Evolutionary conservation across 2,797 vertebrate genomes (phyloP), one percentile per base, ranked within the genome.

Genomic region (Otus scops): DNA sequence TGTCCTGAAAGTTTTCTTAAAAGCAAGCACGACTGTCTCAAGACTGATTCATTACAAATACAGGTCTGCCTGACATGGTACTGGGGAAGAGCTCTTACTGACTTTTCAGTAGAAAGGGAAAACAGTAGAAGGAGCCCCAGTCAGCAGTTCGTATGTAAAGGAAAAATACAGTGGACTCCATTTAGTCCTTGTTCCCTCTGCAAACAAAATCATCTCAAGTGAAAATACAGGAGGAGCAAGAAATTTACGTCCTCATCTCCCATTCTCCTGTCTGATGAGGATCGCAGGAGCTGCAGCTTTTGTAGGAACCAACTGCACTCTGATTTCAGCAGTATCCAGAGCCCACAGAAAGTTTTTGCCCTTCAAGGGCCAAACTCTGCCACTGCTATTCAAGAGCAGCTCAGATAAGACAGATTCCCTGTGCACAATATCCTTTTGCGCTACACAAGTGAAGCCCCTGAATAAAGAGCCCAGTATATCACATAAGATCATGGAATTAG

Each of bases 1-100:
- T 18, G 39, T 71, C 61, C 70, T 74, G 53, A 30, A 91, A 74
- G 56, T 78, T 77, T 85, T 79, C 64, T 64, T 88, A 83, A 89
- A 85, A 54, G 57, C 32, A 92, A 61, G 48, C 41, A 71, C 0
- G 0, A 83, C 48, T 50, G 48, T 67, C 32, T 88, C 28, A 48
- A 79, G 70, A 69, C 18, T 53, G 43, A 79, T 47, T 59, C n/a
- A 82, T 23, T 82, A 68, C 23, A 79, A 76, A 51, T 1, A 93
- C 27, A 94, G 54, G n/a, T 71, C 65, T 89, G 67, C 18, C 80
- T 6, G 4, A 38, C 63, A 26, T 2, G 14, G 28, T 59, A 74
- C 7, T 1, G 2, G n/a, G 18, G 23, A 93, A 92, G 47, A 77
- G 59, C n/a, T 81, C 39, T 60, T 80, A 53, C 23, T 38, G 32